phyloP scores from a whole-genome alignment of 2,797 vertebrate species.

The Pangasius sanitwongsei region DNA sequence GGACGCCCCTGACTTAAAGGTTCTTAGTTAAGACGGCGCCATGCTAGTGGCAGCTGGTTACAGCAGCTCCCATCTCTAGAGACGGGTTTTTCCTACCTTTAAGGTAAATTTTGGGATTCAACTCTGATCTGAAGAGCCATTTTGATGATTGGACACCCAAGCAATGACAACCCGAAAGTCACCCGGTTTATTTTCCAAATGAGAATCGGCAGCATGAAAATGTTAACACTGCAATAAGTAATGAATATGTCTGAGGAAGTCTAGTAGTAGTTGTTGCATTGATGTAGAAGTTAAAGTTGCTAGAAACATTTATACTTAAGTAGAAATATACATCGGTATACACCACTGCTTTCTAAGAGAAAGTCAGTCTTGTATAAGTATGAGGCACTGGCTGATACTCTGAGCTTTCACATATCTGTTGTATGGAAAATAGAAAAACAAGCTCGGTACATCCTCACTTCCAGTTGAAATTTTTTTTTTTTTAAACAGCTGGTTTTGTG shows the following conservation, averaged over 20 bases:
- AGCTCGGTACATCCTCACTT: neutral
- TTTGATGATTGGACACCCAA: neutral
- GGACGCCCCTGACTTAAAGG: neutral
- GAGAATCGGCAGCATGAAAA: neutral
- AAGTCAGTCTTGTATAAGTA: neutral
- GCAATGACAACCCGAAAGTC: neutral
- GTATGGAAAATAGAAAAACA: neutral
- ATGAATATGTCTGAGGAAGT: neutral
- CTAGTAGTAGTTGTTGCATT: neutral
- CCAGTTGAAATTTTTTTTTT: neutral
- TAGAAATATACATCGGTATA: neutral
- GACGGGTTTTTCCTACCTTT: neutral
- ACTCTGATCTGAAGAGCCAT: neutral
- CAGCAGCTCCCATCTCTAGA: neutral
- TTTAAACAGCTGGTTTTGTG: slow-evolving; percentile 16
- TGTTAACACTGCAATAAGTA: neutral
- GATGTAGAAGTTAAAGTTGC: neutral
- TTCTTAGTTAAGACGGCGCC: neutral
- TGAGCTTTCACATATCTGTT: neutral
- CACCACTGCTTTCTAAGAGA: neutral
- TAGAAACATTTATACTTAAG: neutral
- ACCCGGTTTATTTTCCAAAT: neutral
- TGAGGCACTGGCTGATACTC: neutral
- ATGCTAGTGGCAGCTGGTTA: neutral
- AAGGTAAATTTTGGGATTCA: neutral